Conservation (phyloP, 2,888 invertebrate species). For the Mylabris sibirica region DNA sequence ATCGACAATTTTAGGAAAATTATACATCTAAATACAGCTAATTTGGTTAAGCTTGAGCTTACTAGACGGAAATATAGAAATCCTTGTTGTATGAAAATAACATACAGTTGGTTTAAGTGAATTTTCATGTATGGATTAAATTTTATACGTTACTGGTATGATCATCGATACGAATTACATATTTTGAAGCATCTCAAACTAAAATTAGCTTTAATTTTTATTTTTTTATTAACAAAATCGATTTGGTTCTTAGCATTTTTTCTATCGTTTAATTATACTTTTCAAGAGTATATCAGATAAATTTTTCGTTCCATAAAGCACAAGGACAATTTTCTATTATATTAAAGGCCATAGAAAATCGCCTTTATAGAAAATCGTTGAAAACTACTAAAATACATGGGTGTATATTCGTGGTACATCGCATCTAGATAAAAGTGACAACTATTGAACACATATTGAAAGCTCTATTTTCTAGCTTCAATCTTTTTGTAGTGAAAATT, state of each 20-base stretch:
- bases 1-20: neutral
- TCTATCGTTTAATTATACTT: constrained; percentile 15
- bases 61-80: constrained; percentile 24
- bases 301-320: constrained; percentile 23
- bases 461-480: constrained; percentile 25
- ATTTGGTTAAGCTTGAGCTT: constrained; percentile 20
- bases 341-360: constrained; percentile 23
- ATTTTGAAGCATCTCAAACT: neutral
- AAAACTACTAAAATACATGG: constrained; percentile 27
- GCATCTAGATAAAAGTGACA: constrained; percentile 32
- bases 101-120: constrained; percentile 29
- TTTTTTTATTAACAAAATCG: neutral
- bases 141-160: constrained; percentile 24
- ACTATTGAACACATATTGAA: constrained; percentile 32
- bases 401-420: constrained; percentile 23
- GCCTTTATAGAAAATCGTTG: constrained; percentile 29
- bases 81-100: constrained; percentile 30
- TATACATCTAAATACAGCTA: constrained; percentile 5
- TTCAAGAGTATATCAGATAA: constrained; percentile 5
- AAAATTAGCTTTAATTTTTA: neutral
- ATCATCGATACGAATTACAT: neutral
- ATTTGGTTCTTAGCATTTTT: constrained; percentile 1
- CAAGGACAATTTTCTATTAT: constrained; percentile 23
- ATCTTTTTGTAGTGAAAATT: constrained; percentile 22
- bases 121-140: constrained; percentile 31